Conservation (phyloP, 2,113 vertebrate genomes). For the Nymphicus hollandicus region DNA sequence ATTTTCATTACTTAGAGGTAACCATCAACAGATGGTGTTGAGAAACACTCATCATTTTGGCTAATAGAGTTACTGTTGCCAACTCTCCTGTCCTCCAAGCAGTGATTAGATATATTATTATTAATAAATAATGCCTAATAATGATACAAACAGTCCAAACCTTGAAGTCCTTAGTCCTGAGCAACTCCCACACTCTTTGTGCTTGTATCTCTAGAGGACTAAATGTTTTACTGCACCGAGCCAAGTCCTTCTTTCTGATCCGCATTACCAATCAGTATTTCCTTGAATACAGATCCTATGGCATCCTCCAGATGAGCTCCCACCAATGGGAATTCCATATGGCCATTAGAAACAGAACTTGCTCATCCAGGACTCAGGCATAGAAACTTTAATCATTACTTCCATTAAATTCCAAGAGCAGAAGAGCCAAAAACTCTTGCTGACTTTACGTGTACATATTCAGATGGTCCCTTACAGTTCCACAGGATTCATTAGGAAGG, state of each 20-base stretch:
- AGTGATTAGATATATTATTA: slow-evolving; percentile 29
- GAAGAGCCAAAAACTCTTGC: neutral
- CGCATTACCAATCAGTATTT: neutral
- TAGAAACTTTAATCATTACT: neutral
- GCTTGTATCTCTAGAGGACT: neutral
- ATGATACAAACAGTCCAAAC: slow-evolving; percentile 19
- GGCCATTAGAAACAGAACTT: neutral
- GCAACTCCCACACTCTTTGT: neutral
- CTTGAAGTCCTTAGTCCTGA: neutral
- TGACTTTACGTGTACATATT: accelerated
- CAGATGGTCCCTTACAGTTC: neutral
- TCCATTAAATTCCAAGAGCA: neutral
- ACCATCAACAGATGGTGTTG: slow-evolving; percentile 65
- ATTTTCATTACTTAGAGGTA: slow-evolving; percentile 48
- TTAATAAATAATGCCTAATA: slow-evolving; percentile 44
- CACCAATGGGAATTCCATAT: neutral
- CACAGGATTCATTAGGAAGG: neutral
- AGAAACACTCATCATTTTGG: slow-evolving; percentile 50
- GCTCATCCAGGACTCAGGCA: neutral
- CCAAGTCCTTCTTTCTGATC: neutral
- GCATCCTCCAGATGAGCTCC: neutral
- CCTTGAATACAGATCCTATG: neutral
- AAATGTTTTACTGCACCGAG: neutral
- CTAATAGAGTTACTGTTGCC: slow-evolving; percentile 46
- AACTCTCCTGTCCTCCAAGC: slow-evolving; percentile 45